These are phyloP conservation scores for Larimichthys polyactis DNA, from an alignment of 2,113 vertebrate species.

Conservation along the genomic window DNA sequence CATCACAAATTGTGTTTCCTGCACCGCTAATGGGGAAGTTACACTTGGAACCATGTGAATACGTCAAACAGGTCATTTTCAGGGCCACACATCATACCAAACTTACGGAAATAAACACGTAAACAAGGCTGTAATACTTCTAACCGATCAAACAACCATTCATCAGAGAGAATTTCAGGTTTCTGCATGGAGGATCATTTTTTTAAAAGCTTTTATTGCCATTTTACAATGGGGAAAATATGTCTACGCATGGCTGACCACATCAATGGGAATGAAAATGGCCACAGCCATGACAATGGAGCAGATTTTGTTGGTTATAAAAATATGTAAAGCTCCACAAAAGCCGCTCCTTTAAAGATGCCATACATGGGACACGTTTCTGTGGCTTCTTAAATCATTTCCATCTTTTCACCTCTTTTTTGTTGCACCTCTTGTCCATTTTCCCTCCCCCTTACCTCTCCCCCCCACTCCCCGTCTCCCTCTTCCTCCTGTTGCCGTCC, in stretches of 20 bases:
- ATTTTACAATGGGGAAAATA: not conserved
- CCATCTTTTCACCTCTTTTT: slow-evolving; percentile 38
- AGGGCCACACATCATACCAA: not conserved
- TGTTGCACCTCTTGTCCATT: slow-evolving; percentile 56
- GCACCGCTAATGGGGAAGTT: not conserved
- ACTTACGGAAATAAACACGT: not conserved
- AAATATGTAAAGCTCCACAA: not conserved
- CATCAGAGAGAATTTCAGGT: not conserved
- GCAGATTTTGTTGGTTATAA: not conserved
- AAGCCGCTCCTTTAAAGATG: not conserved
- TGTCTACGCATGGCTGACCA: not conserved
- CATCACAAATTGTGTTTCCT: not conserved
- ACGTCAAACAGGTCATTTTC: not conserved
- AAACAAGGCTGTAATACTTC: not conserved
- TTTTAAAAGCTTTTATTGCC: not conserved
- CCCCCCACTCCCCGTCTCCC: slow-evolving; percentile 20
- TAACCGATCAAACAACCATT: not conserved
- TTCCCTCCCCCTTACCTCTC: slow-evolving; percentile 13
- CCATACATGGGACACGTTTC: not conserved
- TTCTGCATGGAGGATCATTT: not conserved
- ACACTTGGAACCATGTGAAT: not conserved
- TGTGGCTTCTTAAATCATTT: not conserved
- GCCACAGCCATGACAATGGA: too few relatives aligned
- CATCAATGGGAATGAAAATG: not conserved
- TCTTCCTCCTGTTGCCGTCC: slow-evolving; percentile 50